Evolutionary conservation across 2,113 vertebrate species (phyloP).

Genomic region (Pampusana beccarii): DNA sequence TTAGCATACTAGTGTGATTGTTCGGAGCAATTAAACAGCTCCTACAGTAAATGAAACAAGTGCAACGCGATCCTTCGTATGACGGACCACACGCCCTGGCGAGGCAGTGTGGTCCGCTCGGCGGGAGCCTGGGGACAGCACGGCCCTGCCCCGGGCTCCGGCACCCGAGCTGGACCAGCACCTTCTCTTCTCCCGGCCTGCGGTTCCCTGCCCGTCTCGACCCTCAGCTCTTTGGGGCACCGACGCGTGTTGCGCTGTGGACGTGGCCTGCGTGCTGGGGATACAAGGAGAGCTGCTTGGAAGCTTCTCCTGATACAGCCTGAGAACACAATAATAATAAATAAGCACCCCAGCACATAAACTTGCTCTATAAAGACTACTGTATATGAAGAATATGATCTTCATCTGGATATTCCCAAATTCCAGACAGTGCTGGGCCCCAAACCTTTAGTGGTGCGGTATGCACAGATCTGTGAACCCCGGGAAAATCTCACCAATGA

Average conservation of each 20-base stretch:
- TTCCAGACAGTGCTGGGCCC: neutral
- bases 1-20: constrained; percentile 14
- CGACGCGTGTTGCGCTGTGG: neutral
- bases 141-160: neutral
- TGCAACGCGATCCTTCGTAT: constrained; percentile 20
- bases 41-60: constrained; percentile 45
- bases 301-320: neutral
- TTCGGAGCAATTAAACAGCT: constrained; percentile 48
- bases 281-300: neutral
- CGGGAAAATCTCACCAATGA: neutral
- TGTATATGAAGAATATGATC: neutral
- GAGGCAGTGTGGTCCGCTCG: constrained; percentile 7
- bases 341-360: neutral
- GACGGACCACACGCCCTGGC: constrained; percentile 20
- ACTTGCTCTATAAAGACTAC: neutral
- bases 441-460: neutral
- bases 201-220: neutral
- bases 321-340: neutral
- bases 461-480: neutral
- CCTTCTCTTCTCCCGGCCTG: neutral
- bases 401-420: neutral
- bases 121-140: too few species aligned
- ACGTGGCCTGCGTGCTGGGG: fast-evolving
- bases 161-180: neutral
- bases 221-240: neutral